Conservation (phyloP, 1,140 invertebrate species). For the Schlechtendalia chinensis region DNA sequence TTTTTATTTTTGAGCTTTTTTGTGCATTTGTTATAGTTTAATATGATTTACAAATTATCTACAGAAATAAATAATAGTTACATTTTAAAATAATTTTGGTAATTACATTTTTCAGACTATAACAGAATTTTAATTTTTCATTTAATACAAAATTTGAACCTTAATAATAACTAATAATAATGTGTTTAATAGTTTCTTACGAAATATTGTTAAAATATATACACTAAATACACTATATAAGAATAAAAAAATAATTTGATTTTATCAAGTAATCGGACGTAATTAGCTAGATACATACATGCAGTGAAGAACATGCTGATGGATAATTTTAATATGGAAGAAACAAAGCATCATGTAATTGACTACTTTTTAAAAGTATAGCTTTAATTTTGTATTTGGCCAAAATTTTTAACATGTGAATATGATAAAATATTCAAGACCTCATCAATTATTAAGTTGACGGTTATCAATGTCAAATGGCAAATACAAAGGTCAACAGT, state of each 20-base stretch:
- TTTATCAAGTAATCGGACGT: not conserved
- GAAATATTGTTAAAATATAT: not conserved
- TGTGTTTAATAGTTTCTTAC: not conserved
- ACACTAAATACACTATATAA: not conserved
- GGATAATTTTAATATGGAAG: not conserved
- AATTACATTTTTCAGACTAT: too few relatives aligned
- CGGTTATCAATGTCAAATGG: not conserved
- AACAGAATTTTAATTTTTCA: too few relatives aligned
- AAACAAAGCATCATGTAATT: conserved; percentile 1
- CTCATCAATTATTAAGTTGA: not conserved
- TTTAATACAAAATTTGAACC: too few relatives aligned
- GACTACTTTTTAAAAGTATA: not conserved
- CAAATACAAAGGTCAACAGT: too few relatives aligned
- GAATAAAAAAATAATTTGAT: not conserved
- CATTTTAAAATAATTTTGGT: too few relatives aligned
- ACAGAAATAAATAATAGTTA: too few relatives aligned
- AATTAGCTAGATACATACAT: not conserved
- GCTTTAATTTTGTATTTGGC: not conserved
- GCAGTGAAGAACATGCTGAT: not conserved
- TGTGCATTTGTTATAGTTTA: too few relatives aligned
- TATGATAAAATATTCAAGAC: not conserved
- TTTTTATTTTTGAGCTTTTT: too few relatives aligned
- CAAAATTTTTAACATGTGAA: not conserved
- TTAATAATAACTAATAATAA: not conserved
- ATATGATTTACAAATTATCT: too few relatives aligned